phyloP scores from a whole-genome alignment of 2,797 vertebrate species.

The Phoebastria nigripes region DNA sequence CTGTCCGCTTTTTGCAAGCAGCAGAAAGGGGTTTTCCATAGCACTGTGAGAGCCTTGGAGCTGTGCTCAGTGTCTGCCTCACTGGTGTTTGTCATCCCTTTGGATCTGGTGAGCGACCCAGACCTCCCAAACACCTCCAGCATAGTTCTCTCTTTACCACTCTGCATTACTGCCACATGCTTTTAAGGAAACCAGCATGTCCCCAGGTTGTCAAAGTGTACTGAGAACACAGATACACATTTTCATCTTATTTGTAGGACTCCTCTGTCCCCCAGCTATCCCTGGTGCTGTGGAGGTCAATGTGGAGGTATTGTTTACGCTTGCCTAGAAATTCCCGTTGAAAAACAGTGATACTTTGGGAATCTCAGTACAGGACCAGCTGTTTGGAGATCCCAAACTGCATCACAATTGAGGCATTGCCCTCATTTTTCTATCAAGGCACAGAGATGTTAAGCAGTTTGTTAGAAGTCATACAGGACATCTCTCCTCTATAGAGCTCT shows the following conservation, averaged over 20 bases:
- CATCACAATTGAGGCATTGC: rapidly evolving
- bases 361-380: not conserved
- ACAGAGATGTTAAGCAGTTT: not conserved
- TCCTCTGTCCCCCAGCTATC: not conserved
- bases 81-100: not conserved
- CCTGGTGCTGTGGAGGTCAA: not conserved
- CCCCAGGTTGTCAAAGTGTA: not conserved
- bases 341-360: not conserved
- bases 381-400: not conserved
- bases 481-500: not conserved
- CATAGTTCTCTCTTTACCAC: too few species aligned
- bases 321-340: not conserved
- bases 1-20: not conserved
- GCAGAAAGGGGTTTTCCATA: not conserved
- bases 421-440: not conserved
- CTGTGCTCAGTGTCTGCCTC: not conserved
- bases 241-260: not conserved
- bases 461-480: not conserved
- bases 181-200: not conserved
- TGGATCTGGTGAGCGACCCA: not conserved
- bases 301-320: too few species aligned
- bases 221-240: too few species aligned
- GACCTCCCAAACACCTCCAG: not conserved
- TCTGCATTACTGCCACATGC: not conserved
- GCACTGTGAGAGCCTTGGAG: not conserved